Evolutionary conservation across 2,797 vertebrate species (phyloP).

Genomic region (Microctenopoma lineatum): DNA sequence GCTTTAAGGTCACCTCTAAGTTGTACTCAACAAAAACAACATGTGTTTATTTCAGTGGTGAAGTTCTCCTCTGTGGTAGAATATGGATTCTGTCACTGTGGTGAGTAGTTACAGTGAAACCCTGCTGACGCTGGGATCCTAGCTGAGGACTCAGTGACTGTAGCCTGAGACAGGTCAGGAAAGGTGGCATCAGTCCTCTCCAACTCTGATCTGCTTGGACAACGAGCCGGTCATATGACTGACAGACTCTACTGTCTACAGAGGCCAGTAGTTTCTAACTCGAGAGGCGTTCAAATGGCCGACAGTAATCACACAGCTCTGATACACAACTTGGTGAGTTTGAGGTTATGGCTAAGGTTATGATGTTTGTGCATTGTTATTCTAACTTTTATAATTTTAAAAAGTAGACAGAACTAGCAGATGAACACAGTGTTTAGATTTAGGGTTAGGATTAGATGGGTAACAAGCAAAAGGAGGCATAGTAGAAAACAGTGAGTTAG

Average conservation of each 20-base stretch:
- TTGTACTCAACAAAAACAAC: constrained; percentile 4
- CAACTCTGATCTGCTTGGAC: constrained; percentile 40
- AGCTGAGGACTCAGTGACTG: constrained; percentile 19
- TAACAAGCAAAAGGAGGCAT: neutral
- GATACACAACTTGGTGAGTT: constrained; percentile 3
- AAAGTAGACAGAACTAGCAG: neutral
- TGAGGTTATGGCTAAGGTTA: neutral
- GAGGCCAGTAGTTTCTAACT: constrained; percentile 19
- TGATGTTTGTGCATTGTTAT: neutral
- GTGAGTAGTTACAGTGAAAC: constrained; percentile 10
- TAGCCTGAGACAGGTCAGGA: constrained; percentile 23
- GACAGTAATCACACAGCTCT: constrained; percentile 13
- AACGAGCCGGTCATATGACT: constrained; percentile 24
- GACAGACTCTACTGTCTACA: constrained; percentile 22
- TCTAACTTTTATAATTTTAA: no score
- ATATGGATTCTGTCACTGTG: constrained; percentile 10
- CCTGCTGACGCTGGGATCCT: constrained; percentile 14
- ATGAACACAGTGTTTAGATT: neutral
- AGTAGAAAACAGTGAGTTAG: no score
- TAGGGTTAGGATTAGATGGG: no score
- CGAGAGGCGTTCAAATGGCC: neutral
- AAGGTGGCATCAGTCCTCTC: constrained; percentile 15
- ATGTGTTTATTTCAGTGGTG: constrained; percentile 1
- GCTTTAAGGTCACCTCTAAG: constrained; percentile 18
- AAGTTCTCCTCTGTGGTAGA: constrained; percentile 3